Conservation (phyloP, 2,113 vertebrate species). For the Crypturellus undulatus region DNA sequence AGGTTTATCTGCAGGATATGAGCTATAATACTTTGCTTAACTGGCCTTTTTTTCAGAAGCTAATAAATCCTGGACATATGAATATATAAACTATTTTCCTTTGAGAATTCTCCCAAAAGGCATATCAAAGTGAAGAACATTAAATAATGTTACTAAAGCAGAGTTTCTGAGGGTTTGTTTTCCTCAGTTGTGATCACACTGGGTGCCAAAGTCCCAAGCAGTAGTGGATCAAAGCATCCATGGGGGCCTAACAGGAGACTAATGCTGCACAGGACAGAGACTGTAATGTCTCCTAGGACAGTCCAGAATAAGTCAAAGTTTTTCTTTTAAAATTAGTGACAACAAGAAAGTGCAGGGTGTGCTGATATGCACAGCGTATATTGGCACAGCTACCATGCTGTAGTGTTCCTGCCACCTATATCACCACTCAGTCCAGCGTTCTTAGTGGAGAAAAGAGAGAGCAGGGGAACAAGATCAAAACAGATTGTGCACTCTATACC, state of each 20-base stretch:
- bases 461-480: background rate
- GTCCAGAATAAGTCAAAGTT: background rate
- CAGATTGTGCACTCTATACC: rapidly evolving
- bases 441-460: background rate
- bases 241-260: background rate
- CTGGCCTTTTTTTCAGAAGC: background rate
- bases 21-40: background rate
- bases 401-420: background rate
- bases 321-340: background rate
- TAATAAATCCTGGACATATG: background rate
- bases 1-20: background rate
- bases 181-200: background rate
- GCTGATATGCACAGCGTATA: rapidly evolving
- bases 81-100: background rate
- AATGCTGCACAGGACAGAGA: background rate
- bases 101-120: background rate
- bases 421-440: background rate
- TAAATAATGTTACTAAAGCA: background rate
- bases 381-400: background rate
- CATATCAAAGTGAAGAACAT: background rate
- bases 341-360: background rate
- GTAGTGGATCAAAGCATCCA: background rate
- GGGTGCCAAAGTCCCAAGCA: background rate
- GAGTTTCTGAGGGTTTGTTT: background rate
- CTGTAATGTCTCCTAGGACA: rapidly evolving